These are phyloP conservation scores for Valencia hispanica DNA, from an alignment of 2,797 vertebrate species.

Conservation along the genomic window DNA sequence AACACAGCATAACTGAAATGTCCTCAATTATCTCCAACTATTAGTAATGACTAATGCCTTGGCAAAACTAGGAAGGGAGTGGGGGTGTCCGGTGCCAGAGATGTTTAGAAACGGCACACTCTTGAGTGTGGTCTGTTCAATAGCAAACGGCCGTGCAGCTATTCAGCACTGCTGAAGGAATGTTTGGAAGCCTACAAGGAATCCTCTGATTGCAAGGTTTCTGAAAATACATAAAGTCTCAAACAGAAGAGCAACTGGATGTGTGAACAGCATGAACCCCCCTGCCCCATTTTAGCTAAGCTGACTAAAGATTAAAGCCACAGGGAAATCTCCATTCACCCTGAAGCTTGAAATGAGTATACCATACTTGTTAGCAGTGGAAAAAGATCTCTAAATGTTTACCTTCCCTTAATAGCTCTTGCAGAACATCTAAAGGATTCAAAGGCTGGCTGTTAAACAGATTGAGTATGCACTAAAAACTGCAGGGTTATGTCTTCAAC, in stretches of 20 bases:
- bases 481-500: background rate
- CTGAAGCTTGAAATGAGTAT: conserved; percentile 33
- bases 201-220: conserved; percentile 78
- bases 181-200: conserved; percentile 79
- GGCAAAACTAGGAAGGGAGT: conserved; percentile 38
- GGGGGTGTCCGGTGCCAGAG: conserved; percentile 56
- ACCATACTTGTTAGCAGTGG: conserved; percentile 41
- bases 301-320: conserved; percentile 45
- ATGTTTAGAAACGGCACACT: conserved; percentile 78
- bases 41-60: conserved; percentile 57
- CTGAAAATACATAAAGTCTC: conserved; percentile 80
- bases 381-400: conserved; percentile 59
- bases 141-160: conserved; percentile 63
- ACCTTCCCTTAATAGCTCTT: conserved; percentile 45
- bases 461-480: conserved; percentile 19
- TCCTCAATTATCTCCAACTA: conserved; percentile 47
- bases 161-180: conserved; percentile 76
- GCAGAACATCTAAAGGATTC: conserved; percentile 33
- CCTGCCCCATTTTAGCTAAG: conserved; percentile 62
- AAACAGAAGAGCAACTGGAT: conserved; percentile 76
- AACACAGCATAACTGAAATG: conserved; percentile 41
- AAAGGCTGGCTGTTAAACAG: conserved; percentile 33
- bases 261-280: conserved; percentile 78
- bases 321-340: conserved; percentile 52
- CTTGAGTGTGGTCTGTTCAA: conserved; percentile 79